Percentiles rank a stretch among this genome's conserved stretches.
Conservation (phyloP, 30 jellyfish, hydroid and myxozoan species). For the Cassiopea xamachana region DNA sequence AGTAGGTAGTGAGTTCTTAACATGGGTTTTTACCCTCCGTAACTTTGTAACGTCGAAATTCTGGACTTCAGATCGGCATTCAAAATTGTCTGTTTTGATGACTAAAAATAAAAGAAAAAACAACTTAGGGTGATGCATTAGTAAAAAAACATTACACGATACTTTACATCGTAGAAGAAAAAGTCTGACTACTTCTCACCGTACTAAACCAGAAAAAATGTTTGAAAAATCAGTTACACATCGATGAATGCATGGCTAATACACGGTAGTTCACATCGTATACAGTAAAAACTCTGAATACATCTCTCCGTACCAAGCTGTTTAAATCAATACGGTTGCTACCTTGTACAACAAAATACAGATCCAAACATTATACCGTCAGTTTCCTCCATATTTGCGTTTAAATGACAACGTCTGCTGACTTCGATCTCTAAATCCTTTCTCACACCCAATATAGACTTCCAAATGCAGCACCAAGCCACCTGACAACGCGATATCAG, state of each 20-base stretch:
- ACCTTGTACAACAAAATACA: not conserved
- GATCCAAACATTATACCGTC: not conserved
- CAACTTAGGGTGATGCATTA: not conserved
- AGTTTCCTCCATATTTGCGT: not conserved
- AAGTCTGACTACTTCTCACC: no score
- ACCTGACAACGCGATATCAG: conserved; percentile 1
- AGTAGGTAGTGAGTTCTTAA: conserved; percentile 81
- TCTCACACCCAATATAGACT: conserved; percentile 1
- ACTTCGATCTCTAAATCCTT: not conserved
- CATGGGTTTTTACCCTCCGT: conserved; percentile 75
- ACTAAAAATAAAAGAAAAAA: conserved; percentile 29
- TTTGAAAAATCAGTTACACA: no score
- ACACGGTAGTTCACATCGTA: no score
- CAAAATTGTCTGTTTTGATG: conserved; percentile 63
- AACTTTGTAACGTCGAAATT: conserved; percentile 70
- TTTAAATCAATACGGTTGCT: not conserved
- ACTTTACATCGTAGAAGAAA: not conserved
- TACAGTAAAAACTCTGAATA: no score
- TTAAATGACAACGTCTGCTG: not conserved
- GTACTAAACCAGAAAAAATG: no score
- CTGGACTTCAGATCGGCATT: conserved; percentile 80
- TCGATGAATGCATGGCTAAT: no score
- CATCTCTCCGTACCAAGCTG: not conserved
- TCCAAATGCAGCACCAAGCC: not conserved
- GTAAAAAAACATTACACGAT: not conserved